Base-by-base conservation (phyloP, 2,113 vertebrate genomes). In the Thalassarche chlororhynchos region DNA sequence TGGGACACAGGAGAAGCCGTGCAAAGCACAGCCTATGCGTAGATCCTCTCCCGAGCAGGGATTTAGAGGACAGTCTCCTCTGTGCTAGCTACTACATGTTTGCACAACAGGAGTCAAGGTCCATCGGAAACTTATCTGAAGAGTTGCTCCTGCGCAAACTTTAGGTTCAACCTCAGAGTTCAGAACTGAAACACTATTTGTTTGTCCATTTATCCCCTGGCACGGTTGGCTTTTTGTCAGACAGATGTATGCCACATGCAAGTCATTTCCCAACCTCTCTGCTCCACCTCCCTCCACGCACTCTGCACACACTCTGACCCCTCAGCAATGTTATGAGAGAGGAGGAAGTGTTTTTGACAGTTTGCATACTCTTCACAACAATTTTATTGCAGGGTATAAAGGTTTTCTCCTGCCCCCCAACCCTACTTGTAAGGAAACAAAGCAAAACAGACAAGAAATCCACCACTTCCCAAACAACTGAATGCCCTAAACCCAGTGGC, bases 101-200 rank as follows among this genome's bases (percentile, higher is more conserved):
- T 96, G 95, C 95, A 90, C 87, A 93, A 96, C 47, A 88, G n/a
- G 84, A 96, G 93, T 93, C 96, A 97, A 97, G 91, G 96, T 96
- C 95, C 94, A 94, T 21, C 28, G 25, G 89, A 93, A 96, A 93
- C 55, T 90, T 97, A 97, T 91, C 91, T 86, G 68, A 83, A 95
- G 54, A 85, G 69, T 5, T 85, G 75, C 60, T 95, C 74, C 96
- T 90, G 90, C 1, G 21, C 68, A 93, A 94, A 91, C 93, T 80
- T 91, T 34, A 93, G 70, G 87, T 93, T 94, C 89, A 93, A 70
- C 78, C 91, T 91, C 87, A 1, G 38, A 95, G 95, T 80, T 93
- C 84, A 94, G 91, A 76, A 32, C 87, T 66, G 93, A 91, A 94
- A 88, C 49, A 10, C 55, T 62, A 14, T 82, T 94, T 97, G 96